Conservation (phyloP, 1,140 invertebrate genomes). For the Chironomus striatipennis region DNA sequence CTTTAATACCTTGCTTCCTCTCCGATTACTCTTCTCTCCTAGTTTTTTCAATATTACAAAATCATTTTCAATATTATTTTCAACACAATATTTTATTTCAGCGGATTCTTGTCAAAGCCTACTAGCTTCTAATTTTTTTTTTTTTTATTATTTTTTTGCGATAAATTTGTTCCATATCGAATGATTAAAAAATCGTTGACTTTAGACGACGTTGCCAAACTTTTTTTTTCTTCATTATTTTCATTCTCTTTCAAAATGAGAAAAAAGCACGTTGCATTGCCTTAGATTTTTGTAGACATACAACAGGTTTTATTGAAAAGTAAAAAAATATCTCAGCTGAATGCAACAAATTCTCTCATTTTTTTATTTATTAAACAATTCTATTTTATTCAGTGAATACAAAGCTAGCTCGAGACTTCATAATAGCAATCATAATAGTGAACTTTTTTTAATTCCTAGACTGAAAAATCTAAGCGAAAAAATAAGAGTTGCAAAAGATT, state of each 20-base stretch:
- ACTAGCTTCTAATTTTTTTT: no score
- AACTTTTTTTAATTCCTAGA: background rate
- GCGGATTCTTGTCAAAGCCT: no score
- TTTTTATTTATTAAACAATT: background rate
- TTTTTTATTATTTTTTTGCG: no score
- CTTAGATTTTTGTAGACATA: background rate
- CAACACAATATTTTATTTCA: no score
- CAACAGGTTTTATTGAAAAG: background rate
- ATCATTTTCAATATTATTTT: no score
- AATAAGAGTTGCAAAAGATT: background rate
- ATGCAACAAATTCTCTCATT: background rate
- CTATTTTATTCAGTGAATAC: background rate
- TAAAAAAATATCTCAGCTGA: background rate
- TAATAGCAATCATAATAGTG: slow-evolving; percentile 1
- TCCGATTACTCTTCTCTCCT: background rate
- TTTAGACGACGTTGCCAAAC: background rate
- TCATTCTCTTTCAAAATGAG: background rate
- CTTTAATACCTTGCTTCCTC: slow-evolving; percentile 6
- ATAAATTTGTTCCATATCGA: no score
- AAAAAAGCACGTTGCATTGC: background rate
- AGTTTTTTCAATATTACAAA: no score
- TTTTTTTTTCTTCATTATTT: background rate
- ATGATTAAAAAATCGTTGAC: no score
- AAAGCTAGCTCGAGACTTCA: background rate
- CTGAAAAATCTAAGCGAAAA: background rate